Base-by-base conservation (phyloP, 2,888 invertebrate genomes). In the Leucania comma region DNA sequence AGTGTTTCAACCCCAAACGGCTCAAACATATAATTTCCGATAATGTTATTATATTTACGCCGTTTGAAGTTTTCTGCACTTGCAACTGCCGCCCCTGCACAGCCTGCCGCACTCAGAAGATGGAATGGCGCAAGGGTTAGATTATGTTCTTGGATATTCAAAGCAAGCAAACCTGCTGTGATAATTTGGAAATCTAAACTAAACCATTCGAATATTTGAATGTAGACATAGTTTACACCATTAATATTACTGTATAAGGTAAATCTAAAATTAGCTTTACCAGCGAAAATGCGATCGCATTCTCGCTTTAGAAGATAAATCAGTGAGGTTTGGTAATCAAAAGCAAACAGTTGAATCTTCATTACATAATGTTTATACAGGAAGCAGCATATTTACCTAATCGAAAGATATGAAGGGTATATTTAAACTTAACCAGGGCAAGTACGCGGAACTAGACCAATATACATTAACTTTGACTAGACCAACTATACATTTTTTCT, bases 321-420 rank as follows among this genome's bases (percentile, higher is more conserved):
- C 42, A 38, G 66, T 75, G 69, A 70, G 70, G 69, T 66, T 81
- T 63, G 59, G 14, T 59, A 71, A 64, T 69, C 79, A 68, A 71
- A 79, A 68, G 56, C 68, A 73, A 72, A 68, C 61, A 64, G 73
- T 48, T 26, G 63, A 63, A 80, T 77, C 68, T 80, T 68, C 57
- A 58, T 73, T 85, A 69, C 38, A 54, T 76, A 62, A 72, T 75
- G 75, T 83, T 78, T 68, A 74, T 60, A 58, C 17, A 71, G 57
- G 57, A 69, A 73, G 48, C 63, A 59, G 67, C 53, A 63, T 67
- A 82, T 79, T 73, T 59, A 24, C 51, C 51, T 51, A 58, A 72
- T 68, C 69, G 53, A 75, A 74, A 67, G 50, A 68, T 62, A 54
- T 65, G 24, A 68, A 77, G 72, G 75, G 74, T 74, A 66, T 63